Conservation (phyloP, 1,140 invertebrate genomes). For the Branchinecta lynchi region DNA sequence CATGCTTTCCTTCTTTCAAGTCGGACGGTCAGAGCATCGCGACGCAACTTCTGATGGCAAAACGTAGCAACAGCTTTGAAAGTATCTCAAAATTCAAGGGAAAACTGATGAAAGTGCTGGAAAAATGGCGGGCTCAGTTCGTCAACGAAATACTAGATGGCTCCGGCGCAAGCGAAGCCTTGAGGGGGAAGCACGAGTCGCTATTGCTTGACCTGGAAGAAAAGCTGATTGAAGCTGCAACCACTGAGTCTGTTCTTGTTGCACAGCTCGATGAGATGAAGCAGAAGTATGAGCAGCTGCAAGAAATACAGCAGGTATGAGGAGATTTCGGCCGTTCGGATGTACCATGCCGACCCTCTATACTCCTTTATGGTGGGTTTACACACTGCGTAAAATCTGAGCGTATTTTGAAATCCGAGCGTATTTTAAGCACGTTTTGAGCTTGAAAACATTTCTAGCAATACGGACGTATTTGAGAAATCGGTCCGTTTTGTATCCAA, state of each 20-base stretch:
- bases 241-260: neutral
- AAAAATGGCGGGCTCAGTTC: neutral
- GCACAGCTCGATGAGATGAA: neutral
- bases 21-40: neutral
- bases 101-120: neutral
- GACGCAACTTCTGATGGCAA: constrained; percentile 6
- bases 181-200: constrained; percentile 3
- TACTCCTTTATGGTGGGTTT: no score
- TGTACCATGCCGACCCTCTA: no score
- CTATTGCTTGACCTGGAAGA: neutral
- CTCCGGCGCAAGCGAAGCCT: neutral
- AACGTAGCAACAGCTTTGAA: neutral
- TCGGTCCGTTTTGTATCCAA: no score
- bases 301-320: neutral
- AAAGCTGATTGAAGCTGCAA: neutral
- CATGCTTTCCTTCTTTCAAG: no score
- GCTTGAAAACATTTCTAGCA: no score
- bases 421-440: no score
- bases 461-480: no score
- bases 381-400: no score
- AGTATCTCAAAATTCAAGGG: neutral
- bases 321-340: neutral
- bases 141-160: neutral
- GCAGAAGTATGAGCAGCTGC: neutral
- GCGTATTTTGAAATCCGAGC: no score